These are phyloP conservation scores for Drosophila insularis DNA, from an alignment of 1,140 invertebrate species.

Conservation along the genomic window DNA sequence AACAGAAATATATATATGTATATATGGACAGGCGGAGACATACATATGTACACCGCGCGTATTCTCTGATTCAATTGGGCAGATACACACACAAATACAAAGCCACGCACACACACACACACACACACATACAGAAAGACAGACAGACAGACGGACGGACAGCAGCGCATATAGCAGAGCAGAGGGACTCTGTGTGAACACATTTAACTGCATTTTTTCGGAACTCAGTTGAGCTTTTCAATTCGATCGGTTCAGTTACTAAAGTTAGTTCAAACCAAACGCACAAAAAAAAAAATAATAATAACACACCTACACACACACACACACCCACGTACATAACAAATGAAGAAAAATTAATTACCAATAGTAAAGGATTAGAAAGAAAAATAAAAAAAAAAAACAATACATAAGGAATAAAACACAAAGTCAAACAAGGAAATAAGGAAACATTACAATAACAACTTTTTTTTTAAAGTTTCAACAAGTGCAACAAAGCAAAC, in stretches of 20 bases:
- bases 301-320: neutral
- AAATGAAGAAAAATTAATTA: neutral
- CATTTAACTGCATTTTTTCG: conserved; percentile 81
- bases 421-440: neutral
- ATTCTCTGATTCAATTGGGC: conserved; percentile 79
- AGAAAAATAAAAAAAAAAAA: neutral
- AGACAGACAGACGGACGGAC: conserved; percentile 6
- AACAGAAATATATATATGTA: conserved; percentile 32
- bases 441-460: neutral
- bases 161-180: conserved; percentile 17
- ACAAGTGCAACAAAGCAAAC: neutral
- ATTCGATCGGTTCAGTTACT: conserved; percentile 82
- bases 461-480: neutral
- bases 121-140: conserved; percentile 14
- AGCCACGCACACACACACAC: too few species aligned
- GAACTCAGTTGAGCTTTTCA: conserved; percentile 83
- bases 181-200: conserved; percentile 42
- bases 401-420: neutral
- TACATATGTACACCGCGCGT: conserved; percentile 19
- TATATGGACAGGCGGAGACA: conserved; percentile 23
- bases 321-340: neutral
- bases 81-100: conserved; percentile 51
- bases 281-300: conserved; percentile 43
- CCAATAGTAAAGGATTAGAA: conserved; percentile 6
- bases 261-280: conserved; percentile 80